phyloP scores from a whole-genome alignment of 2,888 invertebrate genomes.

The Glaucopsyche alexis region DNA sequence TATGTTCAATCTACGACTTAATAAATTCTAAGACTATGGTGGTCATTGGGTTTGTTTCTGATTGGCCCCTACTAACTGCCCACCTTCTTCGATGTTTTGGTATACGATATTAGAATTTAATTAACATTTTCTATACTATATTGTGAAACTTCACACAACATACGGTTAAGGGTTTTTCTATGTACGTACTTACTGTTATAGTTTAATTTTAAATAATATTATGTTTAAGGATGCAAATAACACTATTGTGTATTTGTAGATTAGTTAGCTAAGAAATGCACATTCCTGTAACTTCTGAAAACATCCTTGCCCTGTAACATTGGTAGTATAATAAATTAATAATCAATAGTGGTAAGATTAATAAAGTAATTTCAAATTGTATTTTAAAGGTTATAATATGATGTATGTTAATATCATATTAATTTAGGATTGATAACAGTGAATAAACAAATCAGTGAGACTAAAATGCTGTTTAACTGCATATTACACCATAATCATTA shows the following conservation, averaged over 20 bases:
- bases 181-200: constrained; percentile 32
- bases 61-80: constrained; percentile 34
- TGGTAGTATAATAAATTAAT: too few species aligned
- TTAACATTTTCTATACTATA: constrained; percentile 39
- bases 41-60: constrained; percentile 28
- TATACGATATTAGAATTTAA: constrained; percentile 44
- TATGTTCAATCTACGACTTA: constrained; percentile 9
- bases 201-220: constrained; percentile 30
- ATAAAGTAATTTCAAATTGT: neutral
- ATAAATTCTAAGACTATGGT: constrained; percentile 18
- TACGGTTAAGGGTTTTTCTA: constrained; percentile 38
- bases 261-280: constrained; percentile 30
- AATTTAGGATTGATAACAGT: neutral
- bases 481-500: neutral
- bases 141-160: constrained; percentile 37
- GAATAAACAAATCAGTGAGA: neutral
- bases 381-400: constrained; percentile 20
- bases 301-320: neutral
- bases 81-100: constrained; percentile 45
- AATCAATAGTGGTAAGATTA: neutral
- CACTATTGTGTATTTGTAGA: constrained; percentile 33
- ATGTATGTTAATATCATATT: neutral
- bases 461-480: neutral
- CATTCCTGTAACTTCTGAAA: constrained; percentile 29
- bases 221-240: constrained; percentile 29